Evolutionary conservation across 2,888 invertebrate genomes (phyloP).

Genomic region (Limnephilus auricula): DNA sequence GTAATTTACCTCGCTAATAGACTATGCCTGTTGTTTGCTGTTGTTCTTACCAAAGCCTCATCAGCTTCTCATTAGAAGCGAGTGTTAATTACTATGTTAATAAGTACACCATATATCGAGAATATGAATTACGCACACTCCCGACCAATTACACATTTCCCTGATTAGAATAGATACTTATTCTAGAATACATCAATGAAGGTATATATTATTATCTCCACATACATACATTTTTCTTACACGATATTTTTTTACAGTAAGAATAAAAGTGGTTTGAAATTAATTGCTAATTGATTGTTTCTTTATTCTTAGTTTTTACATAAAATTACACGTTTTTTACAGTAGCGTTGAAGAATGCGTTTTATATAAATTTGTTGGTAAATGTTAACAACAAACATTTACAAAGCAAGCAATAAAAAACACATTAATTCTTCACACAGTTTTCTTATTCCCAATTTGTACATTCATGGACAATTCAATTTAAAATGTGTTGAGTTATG

Average conservation of each 20-base stretch:
- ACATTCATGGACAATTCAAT: not conserved
- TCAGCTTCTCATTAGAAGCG: constrained; percentile 6
- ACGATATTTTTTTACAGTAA: not conserved
- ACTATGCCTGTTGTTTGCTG: not conserved
- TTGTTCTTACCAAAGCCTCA: constrained; percentile 20
- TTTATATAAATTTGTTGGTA: not conserved
- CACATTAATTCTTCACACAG: not conserved
- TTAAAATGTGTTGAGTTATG: too few relatives aligned
- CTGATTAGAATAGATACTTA: not conserved
- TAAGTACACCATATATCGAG: not conserved
- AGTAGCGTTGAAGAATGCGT: not conserved
- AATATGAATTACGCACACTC: constrained; percentile 3
- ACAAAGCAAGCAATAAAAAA: not conserved
- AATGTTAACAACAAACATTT: not conserved
- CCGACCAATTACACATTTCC: not conserved
- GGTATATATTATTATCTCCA: not conserved
- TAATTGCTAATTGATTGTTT: not conserved
- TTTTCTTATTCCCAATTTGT: not conserved
- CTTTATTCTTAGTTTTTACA: not conserved
- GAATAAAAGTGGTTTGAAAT: not conserved
- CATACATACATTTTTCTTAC: not conserved
- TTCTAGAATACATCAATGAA: not conserved
- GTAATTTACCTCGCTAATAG: constrained; percentile 16
- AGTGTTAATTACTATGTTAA: constrained; percentile 2
- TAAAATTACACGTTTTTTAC: not conserved